Evolutionary conservation across 1,140 invertebrate species (phyloP).

Genomic region (Scaptomyza pallida): DNA sequence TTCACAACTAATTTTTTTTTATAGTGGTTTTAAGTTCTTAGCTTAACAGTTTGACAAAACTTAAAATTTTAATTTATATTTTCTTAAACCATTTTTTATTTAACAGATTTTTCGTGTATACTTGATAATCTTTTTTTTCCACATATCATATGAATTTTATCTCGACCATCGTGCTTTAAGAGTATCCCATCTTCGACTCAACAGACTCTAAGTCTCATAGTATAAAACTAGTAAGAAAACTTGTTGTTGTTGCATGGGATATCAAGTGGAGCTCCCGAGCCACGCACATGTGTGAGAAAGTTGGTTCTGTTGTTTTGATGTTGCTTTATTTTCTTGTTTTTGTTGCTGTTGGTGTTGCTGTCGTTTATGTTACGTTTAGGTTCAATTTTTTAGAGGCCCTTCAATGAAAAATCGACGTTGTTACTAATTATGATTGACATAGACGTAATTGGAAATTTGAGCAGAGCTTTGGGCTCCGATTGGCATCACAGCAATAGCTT

Average conservation of each 20-base stretch:
- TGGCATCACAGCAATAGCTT: constrained; percentile 19
- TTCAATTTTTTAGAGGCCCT: constrained; percentile 63
- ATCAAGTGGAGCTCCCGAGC: constrained; percentile 58
- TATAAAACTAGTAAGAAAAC: constrained; percentile 29
- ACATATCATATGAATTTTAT: too few species aligned
- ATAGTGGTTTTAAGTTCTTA: too few species aligned
- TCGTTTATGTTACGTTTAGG: constrained; percentile 56
- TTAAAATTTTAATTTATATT: too few species aligned
- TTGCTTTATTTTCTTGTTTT: constrained; percentile 5
- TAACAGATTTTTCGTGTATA: too few species aligned
- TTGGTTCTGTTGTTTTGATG: constrained; percentile 36
- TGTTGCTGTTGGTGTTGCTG: constrained; percentile 28
- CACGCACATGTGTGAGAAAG: constrained; percentile 77
- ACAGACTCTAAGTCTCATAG: neutral
- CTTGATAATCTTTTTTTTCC: too few species aligned
- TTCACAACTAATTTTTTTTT: too few species aligned
- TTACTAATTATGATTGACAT: constrained; percentile 84
- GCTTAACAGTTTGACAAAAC: too few species aligned
- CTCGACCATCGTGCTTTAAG: too few species aligned
- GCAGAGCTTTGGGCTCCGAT: constrained; percentile 67
- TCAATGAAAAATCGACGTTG: constrained; percentile 82
- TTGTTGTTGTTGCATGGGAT: constrained; percentile 31
- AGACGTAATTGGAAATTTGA: constrained; percentile 83
- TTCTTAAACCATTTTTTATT: too few species aligned
- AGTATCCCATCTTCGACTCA: constrained; percentile 2